Evolutionary conservation across 2,888 invertebrate species (phyloP), one percentile per base, ranked within the genome.

Genomic region (Isoperla grammatica): DNA sequence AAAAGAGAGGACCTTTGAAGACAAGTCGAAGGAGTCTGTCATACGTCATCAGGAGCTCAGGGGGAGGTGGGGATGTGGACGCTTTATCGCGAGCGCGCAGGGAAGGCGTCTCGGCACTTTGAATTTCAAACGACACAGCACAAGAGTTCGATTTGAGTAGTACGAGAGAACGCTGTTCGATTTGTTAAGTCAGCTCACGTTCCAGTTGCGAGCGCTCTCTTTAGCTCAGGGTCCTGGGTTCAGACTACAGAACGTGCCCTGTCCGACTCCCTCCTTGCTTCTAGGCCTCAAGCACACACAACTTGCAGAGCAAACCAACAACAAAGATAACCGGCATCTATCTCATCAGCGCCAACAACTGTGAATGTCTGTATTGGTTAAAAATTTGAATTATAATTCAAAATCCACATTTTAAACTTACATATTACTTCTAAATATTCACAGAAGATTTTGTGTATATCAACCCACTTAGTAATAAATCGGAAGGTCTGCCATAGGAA

Each of bases 41-140:
- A 53, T 53, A 53, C 53, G 53, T 53, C 53, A 53, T 53, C 53
- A 39, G 37, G 53, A 39, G 53, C 40, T 53, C n/a, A 19, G 39
- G 17, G 50, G 19, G 20, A 20, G 39, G 39, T 8, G 39, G 17
- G 39, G 53, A 19, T 37, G 19, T 9, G 39, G 37, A 37, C 53
- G 53, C 40, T 53, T 39, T 53, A 53, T 57, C 57, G 57, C 17
- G 45, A 20, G 42, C 42, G 19, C 43, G 29, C 42, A 56, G 39
- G 6, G 13, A 9, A 35, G 29, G 12, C 45, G 37, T 54, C 43
- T 54, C 54, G 37, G n/a, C 54, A 59, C 59, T 59, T 59, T 59
- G 45, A 42, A 54, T 59, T 59, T 59, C 59, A 53, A 59, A 59
- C 54, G 59, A 39, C 53, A 53, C 53, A 22, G 17, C 46, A 22